Conservation (phyloP, 2,113 vertebrate species). For the Chlorocebus sabaeus region DNA sequence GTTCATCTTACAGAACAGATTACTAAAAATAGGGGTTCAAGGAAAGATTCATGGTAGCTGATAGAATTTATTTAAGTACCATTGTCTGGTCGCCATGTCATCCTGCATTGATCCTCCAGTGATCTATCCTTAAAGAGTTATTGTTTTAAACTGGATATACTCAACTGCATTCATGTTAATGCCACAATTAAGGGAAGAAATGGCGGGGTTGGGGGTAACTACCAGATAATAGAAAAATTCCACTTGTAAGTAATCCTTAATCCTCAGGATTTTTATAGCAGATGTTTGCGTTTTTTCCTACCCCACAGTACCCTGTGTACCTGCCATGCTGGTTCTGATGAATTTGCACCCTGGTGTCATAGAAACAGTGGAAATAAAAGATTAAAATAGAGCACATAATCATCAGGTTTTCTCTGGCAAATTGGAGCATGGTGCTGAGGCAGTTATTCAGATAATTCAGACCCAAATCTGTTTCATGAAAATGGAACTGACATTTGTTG, state of each 20-base stretch:
- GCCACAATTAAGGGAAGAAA: background rate
- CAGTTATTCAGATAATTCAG: background rate
- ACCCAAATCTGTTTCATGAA: background rate
- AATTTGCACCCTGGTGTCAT: slow-evolving; percentile 56
- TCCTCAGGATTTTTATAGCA: slow-evolving; percentile 41
- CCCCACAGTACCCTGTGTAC: slow-evolving; percentile 14
- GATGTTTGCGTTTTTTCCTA: slow-evolving; percentile 41
- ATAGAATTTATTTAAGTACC: background rate
- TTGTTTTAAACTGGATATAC: background rate
- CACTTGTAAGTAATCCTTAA: slow-evolving; percentile 30
- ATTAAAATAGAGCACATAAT: background rate
- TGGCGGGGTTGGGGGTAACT: background rate
- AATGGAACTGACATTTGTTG: background rate
- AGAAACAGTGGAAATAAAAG: slow-evolving; percentile 57
- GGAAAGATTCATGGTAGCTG: background rate
- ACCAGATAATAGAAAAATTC: slow-evolving; percentile 43
- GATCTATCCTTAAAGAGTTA: background rate
- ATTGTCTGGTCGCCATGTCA: background rate
- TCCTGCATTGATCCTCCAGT: background rate
- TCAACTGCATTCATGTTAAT: background rate
- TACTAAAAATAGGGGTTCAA: background rate
- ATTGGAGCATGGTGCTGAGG: slow-evolving; percentile 8
- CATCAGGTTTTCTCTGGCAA: slow-evolving; percentile 10
- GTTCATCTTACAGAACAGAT: background rate
- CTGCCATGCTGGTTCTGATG: slow-evolving; percentile 53